These are phyloP conservation scores for Hirundo rustica DNA, from an alignment of 2,797 vertebrate genomes.

Conservation along the genomic window DNA sequence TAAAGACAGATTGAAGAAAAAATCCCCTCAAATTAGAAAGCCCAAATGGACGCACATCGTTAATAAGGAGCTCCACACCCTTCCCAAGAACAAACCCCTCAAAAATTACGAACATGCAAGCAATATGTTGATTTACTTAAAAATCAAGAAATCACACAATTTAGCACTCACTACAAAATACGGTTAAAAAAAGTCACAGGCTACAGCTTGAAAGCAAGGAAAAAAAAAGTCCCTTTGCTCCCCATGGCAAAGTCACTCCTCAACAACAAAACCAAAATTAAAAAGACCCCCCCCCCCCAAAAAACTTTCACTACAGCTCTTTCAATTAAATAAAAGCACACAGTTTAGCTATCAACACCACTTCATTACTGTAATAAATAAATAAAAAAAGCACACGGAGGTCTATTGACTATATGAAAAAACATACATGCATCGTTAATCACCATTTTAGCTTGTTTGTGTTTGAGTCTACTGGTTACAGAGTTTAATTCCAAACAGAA, in stretches of 20 bases:
- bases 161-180: constrained; percentile 84
- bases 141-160: constrained; percentile 78
- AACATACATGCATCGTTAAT: constrained; percentile 99
- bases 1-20: constrained; percentile 41
- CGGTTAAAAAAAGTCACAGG: constrained; percentile 81
- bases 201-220: constrained; percentile 89
- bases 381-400: constrained; percentile 87
- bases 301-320: constrained; percentile 85
- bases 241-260: constrained; percentile 83
- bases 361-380: constrained; percentile 93
- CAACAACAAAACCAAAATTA: constrained; percentile 81
- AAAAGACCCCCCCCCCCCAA: constrained; percentile 77
- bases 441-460: constrained; percentile 98
- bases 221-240: constrained; percentile 80
- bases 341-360: constrained; percentile 99
- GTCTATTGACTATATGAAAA: constrained; percentile 92
- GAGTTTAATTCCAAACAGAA: constrained; percentile 93
- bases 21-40: constrained; percentile 65
- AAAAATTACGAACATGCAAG: constrained; percentile 77
- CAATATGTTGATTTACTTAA: constrained; percentile 75
- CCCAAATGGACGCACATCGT: constrained; percentile 67
- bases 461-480: constrained; percentile 98
- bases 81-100: constrained; percentile 36
- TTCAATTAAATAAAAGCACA: constrained; percentile 93
- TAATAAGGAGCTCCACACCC: constrained; percentile 71